A percentile compares a stretch with the other conserved stretches of the same genome.
phyloP scores from a whole-genome alignment of 2,888 invertebrate genomes.

The Dryomyza anilis region DNA sequence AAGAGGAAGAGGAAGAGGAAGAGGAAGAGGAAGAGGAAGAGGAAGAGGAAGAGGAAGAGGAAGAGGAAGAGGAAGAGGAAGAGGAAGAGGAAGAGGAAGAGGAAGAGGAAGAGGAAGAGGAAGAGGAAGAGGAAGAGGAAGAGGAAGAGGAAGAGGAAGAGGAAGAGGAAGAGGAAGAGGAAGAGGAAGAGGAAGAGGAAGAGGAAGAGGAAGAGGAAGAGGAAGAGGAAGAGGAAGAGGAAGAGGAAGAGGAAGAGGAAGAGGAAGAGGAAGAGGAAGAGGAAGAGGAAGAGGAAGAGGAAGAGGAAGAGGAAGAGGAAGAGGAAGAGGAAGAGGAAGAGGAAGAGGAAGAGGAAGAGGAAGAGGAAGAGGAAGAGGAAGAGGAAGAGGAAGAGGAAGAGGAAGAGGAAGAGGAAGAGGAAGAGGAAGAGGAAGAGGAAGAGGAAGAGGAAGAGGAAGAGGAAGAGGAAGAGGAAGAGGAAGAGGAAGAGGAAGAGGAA shows the following conservation, averaged over 20 bases:
- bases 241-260: slow-evolving; percentile 47
- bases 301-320: slow-evolving; percentile 73
- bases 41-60: neutral
- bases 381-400: too few relatives aligned
- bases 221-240: slow-evolving; percentile 54
- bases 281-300: slow-evolving; percentile 63
- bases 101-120: neutral
- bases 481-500: neutral
- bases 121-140: slow-evolving; percentile 38
- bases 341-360: too few relatives aligned
- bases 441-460: neutral
- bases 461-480: neutral
- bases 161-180: slow-evolving; percentile 44
- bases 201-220: slow-evolving; percentile 53
- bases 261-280: slow-evolving; percentile 46
- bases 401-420: neutral
- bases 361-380: too few relatives aligned
- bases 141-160: slow-evolving; percentile 47
- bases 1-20: slow-evolving; percentile 39
- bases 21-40: slow-evolving; percentile 42
- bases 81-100: neutral
- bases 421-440: neutral
- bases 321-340: too few relatives aligned
- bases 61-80: slow-evolving; percentile 19
- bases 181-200: slow-evolving; percentile 42